Conservation (phyloP, 2,888 invertebrate species). For the Mantis religiosa region DNA sequence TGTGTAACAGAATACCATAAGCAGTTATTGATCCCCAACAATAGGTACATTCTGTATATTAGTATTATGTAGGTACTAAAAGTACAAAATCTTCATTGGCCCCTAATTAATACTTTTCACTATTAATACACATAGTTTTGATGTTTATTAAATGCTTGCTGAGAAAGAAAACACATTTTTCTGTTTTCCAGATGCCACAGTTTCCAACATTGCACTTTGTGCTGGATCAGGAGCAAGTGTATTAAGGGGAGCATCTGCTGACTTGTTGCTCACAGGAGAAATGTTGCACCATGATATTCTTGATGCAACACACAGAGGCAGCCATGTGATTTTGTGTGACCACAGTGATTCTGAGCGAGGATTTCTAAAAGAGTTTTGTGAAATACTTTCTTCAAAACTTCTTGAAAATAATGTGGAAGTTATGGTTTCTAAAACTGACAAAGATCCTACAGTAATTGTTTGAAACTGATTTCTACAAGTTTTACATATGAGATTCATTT, state of each 20-base stretch:
- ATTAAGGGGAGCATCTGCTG: slow-evolving; percentile 64
- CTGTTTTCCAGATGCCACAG: slow-evolving; percentile 45
- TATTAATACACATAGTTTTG: too few species aligned
- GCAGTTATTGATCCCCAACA: too few species aligned
- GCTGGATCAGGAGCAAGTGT: slow-evolving; percentile 86
- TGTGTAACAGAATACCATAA: too few species aligned
- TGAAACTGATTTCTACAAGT: background rate
- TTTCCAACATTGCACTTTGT: slow-evolving; percentile 72
- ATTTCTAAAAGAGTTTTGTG: slow-evolving; percentile 62
- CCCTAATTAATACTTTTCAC: too few species aligned
- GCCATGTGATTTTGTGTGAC: slow-evolving; percentile 81
- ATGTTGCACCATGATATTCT: slow-evolving; percentile 94
- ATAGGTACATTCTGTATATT: too few species aligned
- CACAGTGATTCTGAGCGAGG: slow-evolving; percentile 94
- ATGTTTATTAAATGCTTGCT: too few species aligned
- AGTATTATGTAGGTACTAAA: too few species aligned
- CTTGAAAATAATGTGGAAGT: slow-evolving; percentile 56
- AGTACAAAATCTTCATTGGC: too few species aligned
- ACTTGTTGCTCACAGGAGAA: slow-evolving; percentile 83
- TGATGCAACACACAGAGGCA: slow-evolving; percentile 75
- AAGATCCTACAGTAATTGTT: slow-evolving; percentile 56
- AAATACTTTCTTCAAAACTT: slow-evolving; percentile 37
- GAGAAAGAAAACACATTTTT: background rate
- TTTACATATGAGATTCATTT: too few species aligned
- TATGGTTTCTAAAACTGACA: slow-evolving; percentile 66